phyloP scores from a whole-genome alignment of 2,888 invertebrate species.

The Cantharis rufa region DNA sequence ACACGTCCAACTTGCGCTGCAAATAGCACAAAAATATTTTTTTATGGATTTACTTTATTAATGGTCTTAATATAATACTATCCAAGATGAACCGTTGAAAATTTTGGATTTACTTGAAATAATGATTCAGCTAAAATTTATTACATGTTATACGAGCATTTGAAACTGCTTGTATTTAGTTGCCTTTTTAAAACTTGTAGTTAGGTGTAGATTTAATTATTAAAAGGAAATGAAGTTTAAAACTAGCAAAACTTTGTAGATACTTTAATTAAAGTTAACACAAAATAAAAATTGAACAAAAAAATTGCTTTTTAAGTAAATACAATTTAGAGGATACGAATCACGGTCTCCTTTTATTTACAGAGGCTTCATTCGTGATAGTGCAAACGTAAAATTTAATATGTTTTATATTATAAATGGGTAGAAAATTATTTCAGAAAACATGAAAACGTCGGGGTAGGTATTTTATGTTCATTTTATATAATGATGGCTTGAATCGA shows the following conservation, averaged over 20 bases:
- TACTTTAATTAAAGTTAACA: conserved; percentile 17
- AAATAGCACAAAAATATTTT: neutral
- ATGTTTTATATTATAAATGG: neutral
- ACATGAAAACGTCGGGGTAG: neutral
- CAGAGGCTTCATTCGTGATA: neutral
- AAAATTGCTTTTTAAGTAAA: neutral
- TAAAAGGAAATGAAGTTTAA: neutral
- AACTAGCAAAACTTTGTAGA: neutral
- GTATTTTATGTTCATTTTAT: neutral
- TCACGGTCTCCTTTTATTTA: neutral
- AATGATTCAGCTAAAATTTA: neutral
- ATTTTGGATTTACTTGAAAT: neutral
- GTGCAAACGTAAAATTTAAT: neutral
- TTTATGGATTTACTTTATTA: neutral
- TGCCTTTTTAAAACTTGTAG: neutral
- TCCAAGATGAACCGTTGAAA: neutral
- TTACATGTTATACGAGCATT: neutral
- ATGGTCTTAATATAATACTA: neutral
- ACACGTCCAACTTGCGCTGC: neutral
- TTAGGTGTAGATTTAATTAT: neutral
- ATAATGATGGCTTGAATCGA: neutral
- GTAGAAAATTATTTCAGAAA: neutral
- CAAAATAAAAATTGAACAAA: conserved; percentile 14
- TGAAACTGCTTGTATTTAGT: neutral
- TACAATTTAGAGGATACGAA: neutral